Evolutionary conservation across 2,888 invertebrate genomes (phyloP).

Genomic region (Harmothoe impar): DNA sequence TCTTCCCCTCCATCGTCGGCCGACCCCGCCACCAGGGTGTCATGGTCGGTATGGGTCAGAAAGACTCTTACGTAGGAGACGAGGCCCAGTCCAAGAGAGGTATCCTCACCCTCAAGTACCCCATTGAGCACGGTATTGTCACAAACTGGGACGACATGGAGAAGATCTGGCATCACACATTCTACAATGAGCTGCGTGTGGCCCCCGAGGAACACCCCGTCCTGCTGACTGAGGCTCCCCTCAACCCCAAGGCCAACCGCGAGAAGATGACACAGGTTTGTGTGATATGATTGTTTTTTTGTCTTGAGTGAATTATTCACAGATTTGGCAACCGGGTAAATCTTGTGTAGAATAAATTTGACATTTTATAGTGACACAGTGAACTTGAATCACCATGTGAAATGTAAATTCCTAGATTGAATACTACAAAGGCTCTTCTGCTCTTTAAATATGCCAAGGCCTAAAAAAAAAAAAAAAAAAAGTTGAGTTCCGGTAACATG

Average conservation of each 20-base stretch:
- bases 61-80: constrained; percentile 58
- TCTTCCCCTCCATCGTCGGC: constrained; percentile 78
- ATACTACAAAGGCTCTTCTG: too few relatives aligned
- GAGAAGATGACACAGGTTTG: constrained; percentile 50
- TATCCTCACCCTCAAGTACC: constrained; percentile 80
- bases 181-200: constrained; percentile 63
- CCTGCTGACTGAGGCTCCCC: constrained; percentile 63
- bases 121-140: constrained; percentile 75
- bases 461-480: too few relatives aligned
- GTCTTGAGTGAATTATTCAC: too few relatives aligned
- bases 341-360: too few relatives aligned
- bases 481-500: too few relatives aligned
- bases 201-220: constrained; percentile 63
- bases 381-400: too few relatives aligned
- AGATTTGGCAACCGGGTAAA: too few relatives aligned
- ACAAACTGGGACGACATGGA: constrained; percentile 64
- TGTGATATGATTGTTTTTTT: too few relatives aligned
- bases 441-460: too few relatives aligned
- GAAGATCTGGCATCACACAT: constrained; percentile 80
- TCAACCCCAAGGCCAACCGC: constrained; percentile 59
- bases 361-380: too few relatives aligned
- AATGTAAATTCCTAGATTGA: too few relatives aligned
- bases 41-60: constrained; percentile 63
- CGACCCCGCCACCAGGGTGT: constrained; percentile 74
- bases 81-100: constrained; percentile 71